phyloP scores from a whole-genome alignment of 2,888 invertebrate species.

The Lithosia quadra region DNA sequence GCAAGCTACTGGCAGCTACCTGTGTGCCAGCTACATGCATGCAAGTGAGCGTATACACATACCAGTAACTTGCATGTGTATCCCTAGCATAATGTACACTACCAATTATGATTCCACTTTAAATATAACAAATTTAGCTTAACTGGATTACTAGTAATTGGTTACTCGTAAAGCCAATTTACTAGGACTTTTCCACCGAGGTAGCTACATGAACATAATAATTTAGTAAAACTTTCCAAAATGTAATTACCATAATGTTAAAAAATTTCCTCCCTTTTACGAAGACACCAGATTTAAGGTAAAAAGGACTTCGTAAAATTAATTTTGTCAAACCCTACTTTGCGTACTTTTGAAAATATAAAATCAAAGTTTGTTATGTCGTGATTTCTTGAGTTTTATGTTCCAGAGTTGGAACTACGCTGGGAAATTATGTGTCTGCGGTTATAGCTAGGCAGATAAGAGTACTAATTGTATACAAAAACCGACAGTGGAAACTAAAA shows the following conservation, averaged over 20 bases:
- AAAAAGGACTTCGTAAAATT: constrained; percentile 20
- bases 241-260: constrained; percentile 31
- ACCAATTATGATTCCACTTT: too few relatives aligned
- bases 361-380: background rate
- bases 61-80: background rate
- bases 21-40: background rate
- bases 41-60: constrained; percentile 1
- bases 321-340: constrained; percentile 13
- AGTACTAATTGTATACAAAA: too few relatives aligned
- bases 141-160: too few relatives aligned
- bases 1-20: background rate
- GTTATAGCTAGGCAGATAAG: background rate
- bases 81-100: too few relatives aligned
- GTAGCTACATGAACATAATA: constrained; percentile 29
- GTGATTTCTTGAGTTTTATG: background rate
- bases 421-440: background rate
- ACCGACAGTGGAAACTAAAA: background rate
- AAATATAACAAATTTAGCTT: too few relatives aligned
- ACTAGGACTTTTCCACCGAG: too few relatives aligned
- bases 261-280: constrained; percentile 27
- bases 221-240: constrained; percentile 28
- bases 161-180: too few relatives aligned
- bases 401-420: background rate
- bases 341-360: constrained; percentile 9
- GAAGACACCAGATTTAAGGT: background rate